Evolutionary conservation across 2,797 vertebrate species (phyloP).

Genomic region (Agapornis canus): DNA sequence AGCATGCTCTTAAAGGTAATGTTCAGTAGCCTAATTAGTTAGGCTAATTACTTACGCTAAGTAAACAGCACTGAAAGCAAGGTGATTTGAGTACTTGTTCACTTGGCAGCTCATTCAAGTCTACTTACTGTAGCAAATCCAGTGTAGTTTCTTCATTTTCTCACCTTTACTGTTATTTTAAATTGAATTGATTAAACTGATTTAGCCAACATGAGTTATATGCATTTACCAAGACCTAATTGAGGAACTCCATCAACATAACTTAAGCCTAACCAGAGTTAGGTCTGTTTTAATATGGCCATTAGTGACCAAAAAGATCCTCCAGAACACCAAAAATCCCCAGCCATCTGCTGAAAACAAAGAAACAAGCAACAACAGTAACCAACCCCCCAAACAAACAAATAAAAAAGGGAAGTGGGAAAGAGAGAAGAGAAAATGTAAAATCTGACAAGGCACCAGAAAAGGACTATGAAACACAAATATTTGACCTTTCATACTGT

Average conservation of each 20-base stretch:
- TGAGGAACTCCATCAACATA: not conserved
- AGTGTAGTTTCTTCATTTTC: not conserved
- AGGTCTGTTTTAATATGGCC: not conserved
- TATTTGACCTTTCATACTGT: not conserved
- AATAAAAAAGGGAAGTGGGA: accelerated
- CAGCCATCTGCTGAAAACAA: not conserved
- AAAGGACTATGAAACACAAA: not conserved
- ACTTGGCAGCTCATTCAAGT: not conserved
- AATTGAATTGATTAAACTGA: not conserved
- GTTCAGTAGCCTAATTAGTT: not conserved
- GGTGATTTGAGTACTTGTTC: not conserved
- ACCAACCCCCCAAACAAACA: not conserved
- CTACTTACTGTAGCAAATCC: not conserved
- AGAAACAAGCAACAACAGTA: no score
- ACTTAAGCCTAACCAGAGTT: not conserved
- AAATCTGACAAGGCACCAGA: accelerated
- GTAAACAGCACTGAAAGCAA: not conserved
- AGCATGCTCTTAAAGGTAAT: not conserved
- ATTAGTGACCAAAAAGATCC: not conserved
- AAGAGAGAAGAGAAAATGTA: not conserved
- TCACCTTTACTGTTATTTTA: not conserved
- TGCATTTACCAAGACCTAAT: not conserved
- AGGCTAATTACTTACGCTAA: not conserved
- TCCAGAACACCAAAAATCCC: accelerated
- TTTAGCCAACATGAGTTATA: not conserved